Evolutionary conservation across 1,140 invertebrate species (phyloP).

Genomic region (Oryctes rhinoceros): DNA sequence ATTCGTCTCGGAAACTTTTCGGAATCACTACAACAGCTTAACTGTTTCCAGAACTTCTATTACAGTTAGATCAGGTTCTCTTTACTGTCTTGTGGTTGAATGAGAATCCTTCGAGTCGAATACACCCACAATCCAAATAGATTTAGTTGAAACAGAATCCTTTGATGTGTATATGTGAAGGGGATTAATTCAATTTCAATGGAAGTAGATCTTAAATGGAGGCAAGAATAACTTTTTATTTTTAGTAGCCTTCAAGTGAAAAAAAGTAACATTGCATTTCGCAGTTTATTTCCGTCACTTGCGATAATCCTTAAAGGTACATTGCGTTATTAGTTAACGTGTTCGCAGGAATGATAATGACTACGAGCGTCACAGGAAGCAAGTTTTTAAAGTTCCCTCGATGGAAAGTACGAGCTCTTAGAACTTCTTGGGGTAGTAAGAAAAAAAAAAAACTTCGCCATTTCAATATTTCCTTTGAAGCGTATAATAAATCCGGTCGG

Average conservation of each 20-base stretch:
- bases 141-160: neutral
- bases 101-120: neutral
- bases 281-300: too few species aligned
- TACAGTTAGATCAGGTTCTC: neutral
- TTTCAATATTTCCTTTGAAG: conserved; percentile 31
- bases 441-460: conserved; percentile 28
- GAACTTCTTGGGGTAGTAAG: neutral
- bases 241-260: too few species aligned
- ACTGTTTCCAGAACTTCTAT: neutral
- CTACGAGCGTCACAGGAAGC: neutral
- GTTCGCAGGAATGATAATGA: neutral
- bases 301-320: too few species aligned
- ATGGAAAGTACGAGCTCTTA: neutral
- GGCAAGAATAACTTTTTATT: too few species aligned
- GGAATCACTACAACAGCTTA: neutral
- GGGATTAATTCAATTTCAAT: neutral
- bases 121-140: neutral
- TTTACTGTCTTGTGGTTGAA: conserved; percentile 1
- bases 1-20: too few species aligned
- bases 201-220: neutral
- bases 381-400: conserved; percentile 33
- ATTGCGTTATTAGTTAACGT: neutral
- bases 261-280: too few species aligned
- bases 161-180: neutral
- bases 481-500: conserved; percentile 27